These are phyloP conservation scores for Oryctes rhinoceros DNA, from an alignment of 1,140 invertebrate genomes.

Conservation along the genomic window DNA sequence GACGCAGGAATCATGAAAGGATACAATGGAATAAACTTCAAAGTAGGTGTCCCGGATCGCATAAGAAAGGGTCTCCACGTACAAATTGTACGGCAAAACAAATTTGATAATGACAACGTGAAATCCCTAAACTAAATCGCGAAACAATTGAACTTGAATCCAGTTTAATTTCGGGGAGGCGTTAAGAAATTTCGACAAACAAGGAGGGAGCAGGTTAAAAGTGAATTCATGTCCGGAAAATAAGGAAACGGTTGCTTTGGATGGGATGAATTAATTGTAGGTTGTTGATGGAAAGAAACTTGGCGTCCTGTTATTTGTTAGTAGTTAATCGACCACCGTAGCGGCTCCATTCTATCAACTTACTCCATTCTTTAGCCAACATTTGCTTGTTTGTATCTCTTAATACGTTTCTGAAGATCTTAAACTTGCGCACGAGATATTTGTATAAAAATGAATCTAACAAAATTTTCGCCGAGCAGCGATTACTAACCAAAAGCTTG, in stretches of 20 bases:
- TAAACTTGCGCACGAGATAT: not conserved
- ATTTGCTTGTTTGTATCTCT: not conserved
- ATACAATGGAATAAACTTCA: slow-evolving; percentile 31
- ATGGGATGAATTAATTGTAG: slow-evolving; percentile 33
- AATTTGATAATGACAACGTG: slow-evolving; percentile 31
- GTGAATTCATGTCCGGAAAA: slow-evolving; percentile 31
- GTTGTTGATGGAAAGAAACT: not conserved
- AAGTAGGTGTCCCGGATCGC: not conserved
- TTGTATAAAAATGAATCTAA: too few species aligned
- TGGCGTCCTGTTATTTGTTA: slow-evolving; percentile 11
- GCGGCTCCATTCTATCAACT: not conserved
- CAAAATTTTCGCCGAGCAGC: too few species aligned
- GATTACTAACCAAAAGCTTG: too few species aligned
- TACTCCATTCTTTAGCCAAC: slow-evolving; percentile 8
- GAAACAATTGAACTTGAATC: slow-evolving; percentile 35
- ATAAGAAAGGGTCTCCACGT: slow-evolving; percentile 11
- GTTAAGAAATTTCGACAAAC: slow-evolving; percentile 5
- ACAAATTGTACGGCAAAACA: slow-evolving; percentile 12
- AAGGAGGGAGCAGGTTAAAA: not conserved
- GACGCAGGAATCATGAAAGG: not conserved
- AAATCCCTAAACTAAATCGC: slow-evolving; percentile 36
- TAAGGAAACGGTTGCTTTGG: slow-evolving; percentile 31
- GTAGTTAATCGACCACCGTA: slow-evolving; percentile 23
- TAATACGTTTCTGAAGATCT: not conserved
- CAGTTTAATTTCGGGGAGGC: slow-evolving; percentile 20